Conservation (phyloP, 2,888 invertebrate species). For the Agriopis aurantiaria region DNA sequence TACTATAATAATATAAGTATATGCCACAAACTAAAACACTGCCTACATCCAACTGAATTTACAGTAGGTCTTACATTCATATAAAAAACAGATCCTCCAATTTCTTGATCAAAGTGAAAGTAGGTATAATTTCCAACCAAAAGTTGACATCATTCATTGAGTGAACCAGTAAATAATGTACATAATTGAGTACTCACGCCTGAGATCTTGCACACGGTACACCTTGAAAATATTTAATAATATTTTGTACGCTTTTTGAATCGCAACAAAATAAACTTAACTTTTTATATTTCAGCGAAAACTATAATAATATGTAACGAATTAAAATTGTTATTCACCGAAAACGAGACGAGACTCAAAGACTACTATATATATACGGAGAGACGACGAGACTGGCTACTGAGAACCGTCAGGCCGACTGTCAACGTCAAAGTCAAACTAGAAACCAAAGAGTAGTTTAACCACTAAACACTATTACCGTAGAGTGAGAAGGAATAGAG, state of each 20-base stretch:
- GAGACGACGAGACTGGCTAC: background rate
- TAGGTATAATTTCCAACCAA: slow-evolving; percentile 54
- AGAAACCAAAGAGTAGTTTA: too few relatives aligned
- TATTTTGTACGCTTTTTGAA: slow-evolving; percentile 17
- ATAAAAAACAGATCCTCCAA: slow-evolving; percentile 26
- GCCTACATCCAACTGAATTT: background rate
- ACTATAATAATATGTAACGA: background rate
- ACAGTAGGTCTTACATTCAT: background rate
- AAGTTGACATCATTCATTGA: slow-evolving; percentile 68
- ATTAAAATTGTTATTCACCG: slow-evolving; percentile 4
- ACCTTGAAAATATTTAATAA: slow-evolving; percentile 12
- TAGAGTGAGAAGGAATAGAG: too few relatives aligned
- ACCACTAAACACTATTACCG: too few relatives aligned
- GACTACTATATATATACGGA: too few relatives aligned
- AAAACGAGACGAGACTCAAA: background rate
- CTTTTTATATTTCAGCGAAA: slow-evolving; percentile 24
- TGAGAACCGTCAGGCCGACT: background rate
- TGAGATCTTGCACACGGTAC: slow-evolving; percentile 27
- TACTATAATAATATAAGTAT: background rate
- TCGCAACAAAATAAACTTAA: slow-evolving; percentile 18
- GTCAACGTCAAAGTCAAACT: background rate
- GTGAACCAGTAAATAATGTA: slow-evolving; percentile 45
- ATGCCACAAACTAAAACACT: background rate
- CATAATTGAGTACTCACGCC: slow-evolving; percentile 53
- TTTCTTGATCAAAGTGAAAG: slow-evolving; percentile 60